A percentile compares a stretch with the other conserved stretches of the same genome.
Evolutionary conservation across 2,797 vertebrate species (phyloP).

Genomic region (Enteromius viviparus): DNA sequence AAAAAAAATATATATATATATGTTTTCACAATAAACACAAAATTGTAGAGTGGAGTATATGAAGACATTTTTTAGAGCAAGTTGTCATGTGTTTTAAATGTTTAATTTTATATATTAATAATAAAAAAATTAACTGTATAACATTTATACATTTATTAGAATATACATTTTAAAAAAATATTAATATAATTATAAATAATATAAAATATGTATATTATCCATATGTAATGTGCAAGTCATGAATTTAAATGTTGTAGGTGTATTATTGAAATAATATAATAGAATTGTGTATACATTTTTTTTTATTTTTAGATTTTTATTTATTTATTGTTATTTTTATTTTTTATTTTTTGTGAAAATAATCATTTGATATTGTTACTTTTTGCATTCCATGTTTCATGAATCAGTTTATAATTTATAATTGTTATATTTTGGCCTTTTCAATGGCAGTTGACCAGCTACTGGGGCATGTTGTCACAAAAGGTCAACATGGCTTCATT

Average conservation of each 20-base stretch:
- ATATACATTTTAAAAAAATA: no score
- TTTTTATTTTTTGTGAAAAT: neutral
- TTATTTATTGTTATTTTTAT: no score
- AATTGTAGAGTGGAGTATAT: neutral
- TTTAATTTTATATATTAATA: neutral
- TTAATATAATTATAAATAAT: no score
- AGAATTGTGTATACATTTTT: neutral
- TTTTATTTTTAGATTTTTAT: neutral
- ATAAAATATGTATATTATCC: no score
- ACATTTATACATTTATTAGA: neutral
- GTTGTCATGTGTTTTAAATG: neutral
- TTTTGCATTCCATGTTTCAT: no score
- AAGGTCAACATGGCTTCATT: neutral
- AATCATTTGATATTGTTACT: neutral
- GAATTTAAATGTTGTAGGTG: neutral
- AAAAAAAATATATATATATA: neutral
- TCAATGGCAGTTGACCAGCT: neutral
- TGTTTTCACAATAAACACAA: no score
- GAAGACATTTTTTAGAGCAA: neutral
- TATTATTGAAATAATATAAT: neutral
- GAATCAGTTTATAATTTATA: neutral
- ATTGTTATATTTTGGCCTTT: neutral
- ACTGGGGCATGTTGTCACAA: neutral
- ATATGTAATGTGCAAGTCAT: neutral
- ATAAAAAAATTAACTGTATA: neutral